Percentiles rank a stretch among this genome's conserved stretches.
Evolutionary conservation across 2,113 vertebrate species (phyloP).

Genomic region (Actenoides hombroni): DNA sequence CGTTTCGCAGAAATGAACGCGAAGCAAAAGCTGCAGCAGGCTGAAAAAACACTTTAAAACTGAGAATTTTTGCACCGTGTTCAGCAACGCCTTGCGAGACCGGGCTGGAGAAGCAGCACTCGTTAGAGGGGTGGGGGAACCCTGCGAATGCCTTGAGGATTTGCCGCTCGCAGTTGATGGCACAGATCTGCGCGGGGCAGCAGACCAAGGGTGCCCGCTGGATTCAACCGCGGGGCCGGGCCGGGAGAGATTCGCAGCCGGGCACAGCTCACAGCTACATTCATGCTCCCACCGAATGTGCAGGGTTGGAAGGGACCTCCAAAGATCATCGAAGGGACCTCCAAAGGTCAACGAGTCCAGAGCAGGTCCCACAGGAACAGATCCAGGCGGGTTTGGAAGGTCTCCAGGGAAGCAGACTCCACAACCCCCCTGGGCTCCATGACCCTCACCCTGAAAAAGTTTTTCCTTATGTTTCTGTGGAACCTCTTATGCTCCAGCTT

Average conservation of each 20-base stretch:
- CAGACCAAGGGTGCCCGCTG: not conserved
- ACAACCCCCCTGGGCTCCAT: no score
- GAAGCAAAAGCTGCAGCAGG: not conserved
- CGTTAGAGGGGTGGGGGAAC: not conserved
- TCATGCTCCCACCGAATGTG: not conserved
- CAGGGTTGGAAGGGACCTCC: no score
- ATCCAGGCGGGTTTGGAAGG: no score
- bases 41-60: not conserved
- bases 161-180: not conserved
- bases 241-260: not conserved
- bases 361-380: no score
- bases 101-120: accelerated
- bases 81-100: not conserved
- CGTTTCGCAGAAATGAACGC: not conserved
- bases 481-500: no score
- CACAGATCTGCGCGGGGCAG: not conserved
- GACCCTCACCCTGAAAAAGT: no score
- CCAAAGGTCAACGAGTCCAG: no score
- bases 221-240: not conserved
- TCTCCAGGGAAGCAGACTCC: no score
- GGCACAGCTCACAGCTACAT: not conserved
- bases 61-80: not conserved
- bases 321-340: no score
- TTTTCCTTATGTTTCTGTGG: no score
- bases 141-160: no score